Base-by-base conservation (phyloP, 2,888 invertebrate genomes). In the Odiellus spinosus region DNA sequence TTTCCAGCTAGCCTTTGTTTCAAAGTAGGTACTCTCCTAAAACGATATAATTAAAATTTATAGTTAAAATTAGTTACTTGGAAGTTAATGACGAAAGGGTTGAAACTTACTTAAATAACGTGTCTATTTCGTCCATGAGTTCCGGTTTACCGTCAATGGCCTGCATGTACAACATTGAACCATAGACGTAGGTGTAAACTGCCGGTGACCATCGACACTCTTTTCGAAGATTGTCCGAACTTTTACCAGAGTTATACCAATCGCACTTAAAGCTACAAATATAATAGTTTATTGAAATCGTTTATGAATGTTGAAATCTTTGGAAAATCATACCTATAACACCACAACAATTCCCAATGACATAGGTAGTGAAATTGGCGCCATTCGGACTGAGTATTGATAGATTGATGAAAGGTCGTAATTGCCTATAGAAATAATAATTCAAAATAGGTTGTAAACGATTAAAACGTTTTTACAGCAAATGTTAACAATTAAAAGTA, bases 271-370 rank as follows among this genome's bases (percentile, higher is more conserved):
- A 68, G 55, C 67, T 67, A 35, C n/a, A n/a, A n/a, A n/a, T n/a
- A n/a, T n/a, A n/a, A n/a, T n/a, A n/a, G n/a, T n/a, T n/a, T n/a
- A n/a, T n/a, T n/a, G n/a, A n/a, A n/a, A n/a, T n/a, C n/a, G n/a
- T n/a, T n/a, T n/a, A n/a, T n/a, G n/a, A n/a, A n/a, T n/a, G n/a
- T n/a, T n/a, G n/a, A n/a, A n/a, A n/a, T n/a, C n/a, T n/a, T n/a
- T n/a, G n/a, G n/a, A n/a, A n/a, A n/a, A n/a, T n/a, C 66, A 65
- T 65, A 82, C 82, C 82, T 78, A 61, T 83, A 77, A 1, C 83
- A 77, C 88, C 88, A 91, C 71, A 88, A 76, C 32, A 91, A 71
- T 64, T 93, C 93, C 93, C 93, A 95, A 64, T 78, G 88, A 65
- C 90, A 88, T 2, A 93, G 68, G 62, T 91, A 87, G 62, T 88